These are phyloP conservation scores for Cataglyphis albicans DNA, from an alignment of 2,888 invertebrate species.

Conservation along the genomic window DNA sequence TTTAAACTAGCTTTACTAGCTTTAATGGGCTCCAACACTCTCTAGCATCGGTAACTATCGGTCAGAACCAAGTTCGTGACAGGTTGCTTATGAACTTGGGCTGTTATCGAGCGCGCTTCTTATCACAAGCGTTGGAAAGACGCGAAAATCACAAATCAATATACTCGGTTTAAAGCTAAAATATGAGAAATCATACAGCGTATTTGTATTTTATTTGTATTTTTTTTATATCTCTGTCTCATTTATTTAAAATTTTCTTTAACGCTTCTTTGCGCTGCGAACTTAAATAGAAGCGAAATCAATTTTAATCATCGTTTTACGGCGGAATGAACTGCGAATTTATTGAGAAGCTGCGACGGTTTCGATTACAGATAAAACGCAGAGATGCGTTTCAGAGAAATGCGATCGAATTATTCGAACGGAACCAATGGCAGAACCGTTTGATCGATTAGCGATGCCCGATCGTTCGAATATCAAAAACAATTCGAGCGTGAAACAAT, in stretches of 20 bases:
- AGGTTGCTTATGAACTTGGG: background rate
- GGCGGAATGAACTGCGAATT: background rate
- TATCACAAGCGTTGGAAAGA: background rate
- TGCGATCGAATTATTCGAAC: background rate
- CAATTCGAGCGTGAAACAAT: background rate
- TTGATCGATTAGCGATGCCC: constrained; percentile 31
- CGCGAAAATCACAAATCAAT: background rate
- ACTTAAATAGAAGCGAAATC: background rate
- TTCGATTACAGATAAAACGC: background rate
- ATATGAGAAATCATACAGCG: background rate
- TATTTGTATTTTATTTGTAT: background rate
- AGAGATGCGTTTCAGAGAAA: background rate
- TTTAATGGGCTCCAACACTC: constrained; percentile 5
- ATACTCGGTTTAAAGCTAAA: background rate
- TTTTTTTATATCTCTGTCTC: background rate
- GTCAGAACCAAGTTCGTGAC: background rate
- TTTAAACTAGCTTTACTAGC: background rate
- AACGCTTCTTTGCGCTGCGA: background rate
- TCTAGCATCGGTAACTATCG: background rate
- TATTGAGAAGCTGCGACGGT: background rate
- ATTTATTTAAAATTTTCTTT: no score
- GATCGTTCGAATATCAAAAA: background rate
- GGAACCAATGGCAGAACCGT: background rate
- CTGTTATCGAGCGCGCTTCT: background rate
- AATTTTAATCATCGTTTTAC: background rate